These are phyloP conservation scores for Cataglyphis cursor DNA, from an alignment of 2,888 invertebrate species.

Conservation along the genomic window DNA sequence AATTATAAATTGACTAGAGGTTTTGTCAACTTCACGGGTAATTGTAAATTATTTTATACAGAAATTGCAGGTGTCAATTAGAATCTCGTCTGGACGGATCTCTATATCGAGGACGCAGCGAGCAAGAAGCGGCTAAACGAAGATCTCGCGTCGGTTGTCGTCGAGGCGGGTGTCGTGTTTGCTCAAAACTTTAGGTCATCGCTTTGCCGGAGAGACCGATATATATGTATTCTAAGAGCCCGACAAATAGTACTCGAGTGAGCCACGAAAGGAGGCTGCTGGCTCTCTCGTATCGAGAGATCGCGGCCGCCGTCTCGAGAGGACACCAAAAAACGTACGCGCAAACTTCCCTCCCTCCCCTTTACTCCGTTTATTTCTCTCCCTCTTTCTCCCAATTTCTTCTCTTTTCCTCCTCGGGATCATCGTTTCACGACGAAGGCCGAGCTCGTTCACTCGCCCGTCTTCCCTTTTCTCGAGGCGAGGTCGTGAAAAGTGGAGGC, in stretches of 20 bases:
- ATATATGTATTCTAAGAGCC: conserved; percentile 67
- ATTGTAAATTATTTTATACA: neutral
- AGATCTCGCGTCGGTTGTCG: conserved; percentile 60
- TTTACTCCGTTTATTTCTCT: neutral
- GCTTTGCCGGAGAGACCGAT: conserved; percentile 73
- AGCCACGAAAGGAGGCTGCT: conserved; percentile 58
- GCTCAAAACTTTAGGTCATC: conserved; percentile 75
- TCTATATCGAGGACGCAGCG: conserved; percentile 36
- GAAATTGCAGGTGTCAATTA: conserved; percentile 38
- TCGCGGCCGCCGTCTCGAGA: conserved; percentile 56
- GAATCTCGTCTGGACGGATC: conserved; percentile 24
- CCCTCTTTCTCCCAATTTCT: conserved; percentile 13
- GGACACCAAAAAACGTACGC: conserved; percentile 52
- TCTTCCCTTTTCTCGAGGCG: conserved; percentile 16
- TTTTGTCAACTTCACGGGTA: neutral
- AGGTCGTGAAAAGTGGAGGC: conserved; percentile 60
- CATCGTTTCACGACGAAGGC: conserved; percentile 23
- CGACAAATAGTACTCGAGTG: conserved; percentile 71
- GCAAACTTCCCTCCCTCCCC: conserved; percentile 38
- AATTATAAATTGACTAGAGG: neutral
- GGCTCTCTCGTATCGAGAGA: conserved; percentile 58
- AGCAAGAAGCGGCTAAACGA: conserved; percentile 37
- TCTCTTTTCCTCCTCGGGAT: neutral
- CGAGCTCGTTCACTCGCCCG: conserved; percentile 8
- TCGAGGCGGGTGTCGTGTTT: conserved; percentile 71